Evolutionary conservation across 2,797 vertebrate genomes (phyloP).

Genomic region (Acanthornis magna): DNA sequence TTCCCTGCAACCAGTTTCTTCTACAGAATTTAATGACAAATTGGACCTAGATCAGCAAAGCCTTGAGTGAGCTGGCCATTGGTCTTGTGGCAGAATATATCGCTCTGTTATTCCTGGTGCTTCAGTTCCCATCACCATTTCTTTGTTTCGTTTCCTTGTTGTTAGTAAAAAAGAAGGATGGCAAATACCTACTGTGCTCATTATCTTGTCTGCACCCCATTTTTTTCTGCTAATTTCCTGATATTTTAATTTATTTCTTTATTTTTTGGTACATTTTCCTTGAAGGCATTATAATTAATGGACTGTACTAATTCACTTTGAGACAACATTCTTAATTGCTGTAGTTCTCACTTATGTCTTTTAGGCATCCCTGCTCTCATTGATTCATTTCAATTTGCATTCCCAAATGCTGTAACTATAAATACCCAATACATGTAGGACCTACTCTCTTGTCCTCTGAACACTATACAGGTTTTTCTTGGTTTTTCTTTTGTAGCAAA

Average conservation of each 20-base stretch:
- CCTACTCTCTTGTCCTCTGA: background rate
- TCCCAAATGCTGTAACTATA: constrained; percentile 59
- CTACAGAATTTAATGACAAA: background rate
- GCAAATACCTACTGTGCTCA: background rate
- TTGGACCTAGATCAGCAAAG: constrained; percentile 2
- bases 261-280: constrained; percentile 62
- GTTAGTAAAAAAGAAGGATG: background rate
- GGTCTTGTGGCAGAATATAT: background rate
- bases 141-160: background rate
- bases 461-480: background rate
- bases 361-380: constrained; percentile 67
- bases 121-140: background rate
- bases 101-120: background rate
- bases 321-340: constrained; percentile 75
- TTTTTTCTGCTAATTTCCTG: constrained; percentile 40
- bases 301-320: constrained; percentile 72
- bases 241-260: constrained; percentile 64
- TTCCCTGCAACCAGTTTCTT: background rate
- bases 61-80: background rate
- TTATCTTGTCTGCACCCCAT: background rate
- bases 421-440: constrained; percentile 41
- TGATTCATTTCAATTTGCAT: constrained; percentile 70
- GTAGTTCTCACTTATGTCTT: constrained; percentile 73
- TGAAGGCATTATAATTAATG: constrained; percentile 76
- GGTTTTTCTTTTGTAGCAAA: background rate